Evolutionary conservation across 2,797 vertebrate species (phyloP), one percentile per base, ranked within the genome.

Genomic region (Anguilla pacifica): DNA sequence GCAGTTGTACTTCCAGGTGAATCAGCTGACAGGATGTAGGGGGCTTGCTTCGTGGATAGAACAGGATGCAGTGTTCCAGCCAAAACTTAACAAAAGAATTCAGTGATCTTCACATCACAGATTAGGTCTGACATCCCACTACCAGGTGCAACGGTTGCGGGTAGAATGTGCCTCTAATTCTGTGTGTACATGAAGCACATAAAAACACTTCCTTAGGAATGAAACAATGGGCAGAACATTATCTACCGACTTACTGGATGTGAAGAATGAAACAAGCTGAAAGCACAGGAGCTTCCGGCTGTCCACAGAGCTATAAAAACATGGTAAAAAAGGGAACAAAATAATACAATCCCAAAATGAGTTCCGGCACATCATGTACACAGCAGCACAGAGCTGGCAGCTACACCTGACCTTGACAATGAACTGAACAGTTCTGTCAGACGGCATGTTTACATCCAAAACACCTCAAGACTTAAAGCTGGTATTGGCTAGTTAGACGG

Each of bases 321-420:
- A 85, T 19, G 22, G n/a, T 6, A 35, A 31, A 57, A 57, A 6
- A 19, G 84, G 22, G 57, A 46, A 7, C 28, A 43, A 84, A 64
- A 61, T 31, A 83, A 46, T 53, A 64, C 35, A 64, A 61, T 61
- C 0, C n/a, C 83, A 17, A 39, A 61, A 61, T 6, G 7, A 39
- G 15, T 64, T 85, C 31, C 19, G 35, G 31, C n/a, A 31, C 57
- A 85, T 57, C 53, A 64, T n/a, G 53, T 19, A 22, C 53, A 61
- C 17, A 85, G 6, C 15, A 61, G 35, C 31, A 43, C 10, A 59
- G 49, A 39, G 28, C n/a, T 46, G 17, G n/a, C 19, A 87, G 43
- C 87, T 77, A 19, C 74, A 39, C 31, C 31, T 85, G 87, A 88
- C 87, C 87, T 88, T 88, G 83, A 85, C 70, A 51, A 39, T 85